Base-by-base conservation (phyloP, 2,113 vertebrate genomes). In the human region DNA sequence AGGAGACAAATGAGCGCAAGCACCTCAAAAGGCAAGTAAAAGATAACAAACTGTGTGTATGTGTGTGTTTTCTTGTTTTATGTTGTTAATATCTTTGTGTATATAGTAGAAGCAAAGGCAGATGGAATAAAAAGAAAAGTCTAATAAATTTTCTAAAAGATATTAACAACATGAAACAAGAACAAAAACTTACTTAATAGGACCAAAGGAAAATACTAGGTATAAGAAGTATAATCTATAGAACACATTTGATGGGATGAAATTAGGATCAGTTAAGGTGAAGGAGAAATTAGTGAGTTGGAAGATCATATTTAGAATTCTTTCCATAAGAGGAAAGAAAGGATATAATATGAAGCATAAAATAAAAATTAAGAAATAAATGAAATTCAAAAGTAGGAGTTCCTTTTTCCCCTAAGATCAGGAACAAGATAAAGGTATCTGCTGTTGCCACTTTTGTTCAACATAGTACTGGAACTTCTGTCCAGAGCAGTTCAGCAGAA, bases 291-390 rank as follows among this genome's bases (percentile, higher is more conserved):
- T 79, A 72, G 30, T 78, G 48, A 96, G 45, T 59, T 83, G 23
- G 43, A 55, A 84, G 35, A 40, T 45, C 18, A 16, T 93, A 35
- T 84, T 72, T 90, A 52, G 43, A 81, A 82, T 52, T 90, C 18
- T 68, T 81, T 23, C 38, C 32, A 27, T 72, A 73, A 52, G 40
- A 90, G 43, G 48, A 84, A 84, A 48, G 57, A 93, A 86, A 76
- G 14, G 59, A 78, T 35, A 91, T 76, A 82, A 73, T 81, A 64
- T 48, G 32, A 96, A 66, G 4, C 13, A 16, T 93, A 61, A 68
- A 89, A 95, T 45, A 90, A 64, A 94, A 96, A n/a, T 76, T 84
- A 64, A 66, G 16, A 89, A 89, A 22, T 72, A 72, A 72, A 22
- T 72, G n/a, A 72, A 72, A 72, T 72, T 38, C 38, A 38, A 38